These are phyloP conservation scores for Bombyx mandarina DNA, from an alignment of 1,140 invertebrate genomes.

Conservation along the genomic window DNA sequence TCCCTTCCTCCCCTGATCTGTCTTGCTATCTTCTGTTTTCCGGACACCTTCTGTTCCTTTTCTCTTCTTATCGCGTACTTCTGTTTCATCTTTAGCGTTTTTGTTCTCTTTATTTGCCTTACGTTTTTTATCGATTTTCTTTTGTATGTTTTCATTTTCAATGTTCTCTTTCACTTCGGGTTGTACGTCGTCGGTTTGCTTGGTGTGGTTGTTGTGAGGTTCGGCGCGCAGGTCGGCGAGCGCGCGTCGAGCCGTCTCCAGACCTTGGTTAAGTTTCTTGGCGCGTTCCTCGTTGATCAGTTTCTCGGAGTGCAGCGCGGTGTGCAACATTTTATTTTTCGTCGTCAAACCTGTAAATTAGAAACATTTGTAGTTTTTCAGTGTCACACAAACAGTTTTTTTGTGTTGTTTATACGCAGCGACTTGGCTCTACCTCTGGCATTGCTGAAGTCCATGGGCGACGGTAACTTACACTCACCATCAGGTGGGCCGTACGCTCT, in stretches of 20 bases:
- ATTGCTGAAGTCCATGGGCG: no score
- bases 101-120: constrained; percentile 5
- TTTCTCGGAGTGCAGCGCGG: constrained; percentile 46
- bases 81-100: constrained; percentile 15
- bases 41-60: constrained; percentile 8
- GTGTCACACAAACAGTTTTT: no score
- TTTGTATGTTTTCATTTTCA: constrained; percentile 9
- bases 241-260: constrained; percentile 37
- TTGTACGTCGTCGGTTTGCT: constrained; percentile 19
- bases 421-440: no score
- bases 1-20: constrained; percentile 12
- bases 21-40: constrained; percentile 19
- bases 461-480: no score
- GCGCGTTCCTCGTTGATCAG: constrained; percentile 29
- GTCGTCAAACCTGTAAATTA: constrained; percentile 13
- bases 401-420: no score
- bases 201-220: constrained; percentile 30
- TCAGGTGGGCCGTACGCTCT: no score
- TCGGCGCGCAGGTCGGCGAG: constrained; percentile 35
- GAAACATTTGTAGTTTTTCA: not conserved
- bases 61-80: constrained; percentile 9
- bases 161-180: constrained; percentile 8
- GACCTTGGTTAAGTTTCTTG: constrained; percentile 29
- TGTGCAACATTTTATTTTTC: constrained; percentile 46
- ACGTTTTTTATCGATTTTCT: constrained; percentile 10